phyloP scores from a whole-genome alignment of 2,113 vertebrate genomes.

The Tachuris rubrigastra region DNA sequence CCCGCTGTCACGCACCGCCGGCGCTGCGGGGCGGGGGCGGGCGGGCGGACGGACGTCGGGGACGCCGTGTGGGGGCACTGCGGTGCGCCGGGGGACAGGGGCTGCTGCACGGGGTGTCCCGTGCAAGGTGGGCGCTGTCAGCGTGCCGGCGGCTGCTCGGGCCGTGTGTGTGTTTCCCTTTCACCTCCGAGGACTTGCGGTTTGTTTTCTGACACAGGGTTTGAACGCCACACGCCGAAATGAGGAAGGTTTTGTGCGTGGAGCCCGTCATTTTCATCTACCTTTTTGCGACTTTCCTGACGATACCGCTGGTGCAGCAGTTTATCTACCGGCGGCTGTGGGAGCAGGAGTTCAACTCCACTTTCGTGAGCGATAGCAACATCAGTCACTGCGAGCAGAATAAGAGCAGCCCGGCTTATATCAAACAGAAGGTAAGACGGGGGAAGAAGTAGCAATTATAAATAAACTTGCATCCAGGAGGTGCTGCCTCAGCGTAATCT shows the following conservation, averaged over 20 bases:
- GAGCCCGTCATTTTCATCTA: conserved; percentile 87
- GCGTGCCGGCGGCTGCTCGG: not conserved
- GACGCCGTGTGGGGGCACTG: no score
- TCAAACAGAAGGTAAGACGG: conserved; percentile 75
- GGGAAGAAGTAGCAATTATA: not conserved
- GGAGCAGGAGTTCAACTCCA: conserved; percentile 81
- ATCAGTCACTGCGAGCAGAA: conserved; percentile 76
- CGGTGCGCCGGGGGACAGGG: not conserved
- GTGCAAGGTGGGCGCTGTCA: not conserved
- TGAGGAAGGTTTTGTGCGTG: conserved; percentile 80
- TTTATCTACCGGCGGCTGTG: conserved; percentile 89
- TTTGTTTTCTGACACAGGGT: not conserved
- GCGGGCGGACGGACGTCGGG: no score
- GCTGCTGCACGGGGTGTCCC: not conserved
- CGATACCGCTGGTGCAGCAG: conserved; percentile 80
- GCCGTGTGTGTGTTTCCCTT: no score
- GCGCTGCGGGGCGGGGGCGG: not conserved
- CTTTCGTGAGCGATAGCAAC: conserved; percentile 68
- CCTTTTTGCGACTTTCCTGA: conserved; percentile 78
- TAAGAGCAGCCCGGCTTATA: conserved; percentile 65
- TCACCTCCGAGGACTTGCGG: rapidly evolving
- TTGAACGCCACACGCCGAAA: conserved; percentile 1
- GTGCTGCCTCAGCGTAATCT: not conserved
- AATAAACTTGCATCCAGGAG: not conserved
- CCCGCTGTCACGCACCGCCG: not conserved